Conservation (phyloP, 2,888 invertebrate species). For the Mystacides longicornis region DNA sequence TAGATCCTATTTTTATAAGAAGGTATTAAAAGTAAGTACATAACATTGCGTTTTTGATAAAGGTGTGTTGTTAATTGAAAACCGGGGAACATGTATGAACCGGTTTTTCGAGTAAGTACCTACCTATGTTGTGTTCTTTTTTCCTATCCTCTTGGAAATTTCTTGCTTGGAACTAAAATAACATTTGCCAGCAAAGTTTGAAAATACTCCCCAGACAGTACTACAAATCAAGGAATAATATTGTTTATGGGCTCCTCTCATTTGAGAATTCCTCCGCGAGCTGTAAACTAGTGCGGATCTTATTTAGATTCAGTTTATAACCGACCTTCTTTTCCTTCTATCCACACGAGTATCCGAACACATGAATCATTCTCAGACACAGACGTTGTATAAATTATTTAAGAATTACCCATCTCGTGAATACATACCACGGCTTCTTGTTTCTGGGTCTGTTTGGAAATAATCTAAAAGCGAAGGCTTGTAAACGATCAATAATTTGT, state of each 20-base stretch:
- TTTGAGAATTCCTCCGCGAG: neutral
- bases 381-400: neutral
- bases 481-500: no score
- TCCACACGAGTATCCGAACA: neutral
- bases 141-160: neutral
- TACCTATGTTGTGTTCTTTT: neutral
- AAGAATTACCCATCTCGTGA: neutral
- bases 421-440: no score
- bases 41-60: no score
- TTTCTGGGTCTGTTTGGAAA: no score
- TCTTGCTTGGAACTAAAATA: neutral
- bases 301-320: neutral
- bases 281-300: neutral
- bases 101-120: no score
- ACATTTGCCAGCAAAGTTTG: neutral
- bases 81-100: no score
- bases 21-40: no score
- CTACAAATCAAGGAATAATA: neutral
- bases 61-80: no score
- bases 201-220: neutral
- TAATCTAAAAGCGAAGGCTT: no score
- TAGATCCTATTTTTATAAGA: no score
- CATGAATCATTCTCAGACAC: neutral
- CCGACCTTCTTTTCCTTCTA: neutral
- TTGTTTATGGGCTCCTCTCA: neutral